Percentiles rank a stretch among this genome's conserved stretches.
phyloP scores from a whole-genome alignment of 2,888 invertebrate species.

The Salpingus planirostris region DNA sequence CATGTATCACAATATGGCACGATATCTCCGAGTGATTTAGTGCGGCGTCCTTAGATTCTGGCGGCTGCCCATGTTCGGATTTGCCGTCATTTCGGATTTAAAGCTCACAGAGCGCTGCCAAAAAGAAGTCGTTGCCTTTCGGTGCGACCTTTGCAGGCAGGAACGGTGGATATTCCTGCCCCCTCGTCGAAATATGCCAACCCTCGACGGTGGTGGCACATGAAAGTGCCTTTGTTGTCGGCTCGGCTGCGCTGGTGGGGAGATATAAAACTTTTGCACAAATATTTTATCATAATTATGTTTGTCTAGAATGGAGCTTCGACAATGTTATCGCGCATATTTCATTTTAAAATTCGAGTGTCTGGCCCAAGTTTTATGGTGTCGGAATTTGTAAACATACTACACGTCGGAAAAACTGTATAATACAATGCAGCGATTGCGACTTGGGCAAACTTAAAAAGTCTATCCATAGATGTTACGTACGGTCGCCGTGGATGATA shows the following conservation, averaged over 20 bases:
- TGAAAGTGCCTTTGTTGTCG: no score
- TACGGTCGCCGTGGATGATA: constrained; percentile 16
- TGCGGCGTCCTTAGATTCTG: no score
- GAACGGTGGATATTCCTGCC: no score
- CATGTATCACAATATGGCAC: constrained; percentile 14
- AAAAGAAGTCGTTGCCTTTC: no score
- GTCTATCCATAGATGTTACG: constrained; percentile 18
- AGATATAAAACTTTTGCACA: constrained; percentile 2
- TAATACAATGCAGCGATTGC: constrained; percentile 2
- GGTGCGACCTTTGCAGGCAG: no score
- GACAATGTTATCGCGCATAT: constrained; percentile 3
- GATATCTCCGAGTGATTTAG: constrained; percentile 10
- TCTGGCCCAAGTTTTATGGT: constrained; percentile 3
- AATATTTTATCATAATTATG: constrained; percentile 10
- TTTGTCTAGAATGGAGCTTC: constrained; percentile 4
- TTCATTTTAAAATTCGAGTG: constrained; percentile 5
- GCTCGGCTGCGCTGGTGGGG: no score
- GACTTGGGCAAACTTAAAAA: constrained; percentile 10
- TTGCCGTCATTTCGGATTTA: no score
- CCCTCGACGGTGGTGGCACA: no score
- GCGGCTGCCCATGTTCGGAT: no score
- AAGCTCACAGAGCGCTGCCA: no score
- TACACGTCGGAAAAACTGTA: constrained; percentile 2
- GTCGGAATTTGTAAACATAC: constrained; percentile 7
- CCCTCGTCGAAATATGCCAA: no score